Evolutionary conservation across 1,140 invertebrate genomes (phyloP).

Genomic region (Eufriesea mexicana): DNA sequence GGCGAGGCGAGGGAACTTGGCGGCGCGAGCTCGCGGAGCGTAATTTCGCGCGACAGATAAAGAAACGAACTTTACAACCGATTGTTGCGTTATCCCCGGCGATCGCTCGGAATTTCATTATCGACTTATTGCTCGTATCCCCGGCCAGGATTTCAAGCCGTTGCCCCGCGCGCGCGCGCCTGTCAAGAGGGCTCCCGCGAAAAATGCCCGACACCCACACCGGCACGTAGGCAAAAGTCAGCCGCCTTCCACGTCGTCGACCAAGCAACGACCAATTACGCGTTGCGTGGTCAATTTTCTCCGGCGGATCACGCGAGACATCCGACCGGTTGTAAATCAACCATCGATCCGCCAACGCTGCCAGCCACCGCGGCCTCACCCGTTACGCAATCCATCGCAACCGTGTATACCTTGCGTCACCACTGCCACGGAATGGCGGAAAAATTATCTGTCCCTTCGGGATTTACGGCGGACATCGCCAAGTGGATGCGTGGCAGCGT

Average conservation of each 20-base stretch:
- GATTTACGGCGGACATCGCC: neutral
- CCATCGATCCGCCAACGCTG: conserved; percentile 46
- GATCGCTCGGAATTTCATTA: conserved; percentile 25
- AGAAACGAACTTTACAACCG: neutral
- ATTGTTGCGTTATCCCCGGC: neutral
- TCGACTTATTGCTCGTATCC: neutral
- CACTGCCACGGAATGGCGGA: neutral
- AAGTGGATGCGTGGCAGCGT: neutral
- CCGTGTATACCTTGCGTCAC: conserved; percentile 20
- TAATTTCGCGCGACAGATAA: neutral
- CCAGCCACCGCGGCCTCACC: neutral
- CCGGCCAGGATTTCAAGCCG: neutral
- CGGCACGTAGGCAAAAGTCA: conserved; percentile 1
- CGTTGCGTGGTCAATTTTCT: conserved; percentile 34
- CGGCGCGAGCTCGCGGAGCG: neutral
- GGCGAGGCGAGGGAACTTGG: neutral
- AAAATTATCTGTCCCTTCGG: neutral
- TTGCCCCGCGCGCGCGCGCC: too few relatives aligned
- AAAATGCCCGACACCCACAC: conserved; percentile 23
- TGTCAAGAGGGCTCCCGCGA: neutral
- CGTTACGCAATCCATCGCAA: conserved; percentile 25
- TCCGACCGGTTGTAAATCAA: conserved; percentile 43
- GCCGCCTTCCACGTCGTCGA: neutral
- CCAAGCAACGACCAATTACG: conserved; percentile 28
- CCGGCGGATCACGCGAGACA: conserved; percentile 24